Conservation (phyloP, 1,140 invertebrate genomes). For the Drosophila bocki region DNA sequence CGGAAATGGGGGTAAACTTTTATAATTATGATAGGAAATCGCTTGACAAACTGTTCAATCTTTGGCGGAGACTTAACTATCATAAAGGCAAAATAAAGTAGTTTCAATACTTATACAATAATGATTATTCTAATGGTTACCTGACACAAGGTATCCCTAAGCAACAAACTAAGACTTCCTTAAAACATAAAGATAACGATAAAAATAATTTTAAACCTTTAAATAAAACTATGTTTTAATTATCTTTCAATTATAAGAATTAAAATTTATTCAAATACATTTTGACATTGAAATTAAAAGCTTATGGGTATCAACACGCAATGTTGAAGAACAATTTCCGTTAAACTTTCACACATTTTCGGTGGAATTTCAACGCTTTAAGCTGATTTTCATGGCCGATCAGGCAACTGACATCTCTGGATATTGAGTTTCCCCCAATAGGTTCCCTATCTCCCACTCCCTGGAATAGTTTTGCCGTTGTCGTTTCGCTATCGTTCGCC, state of each 20-base stretch:
- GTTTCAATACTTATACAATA: background rate
- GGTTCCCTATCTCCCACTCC: conserved; percentile 12
- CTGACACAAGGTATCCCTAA: background rate
- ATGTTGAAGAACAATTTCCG: background rate
- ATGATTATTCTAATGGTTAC: background rate
- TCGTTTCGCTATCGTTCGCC: conserved; percentile 59
- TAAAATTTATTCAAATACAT: background rate
- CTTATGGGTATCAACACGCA: background rate
- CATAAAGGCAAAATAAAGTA: background rate
- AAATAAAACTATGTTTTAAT: too few relatives aligned
- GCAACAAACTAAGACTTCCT: background rate
- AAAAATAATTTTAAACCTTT: too few relatives aligned
- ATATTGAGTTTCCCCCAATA: conserved; percentile 13
- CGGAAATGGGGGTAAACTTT: conserved; percentile 24
- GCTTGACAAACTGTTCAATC: conserved; percentile 5
- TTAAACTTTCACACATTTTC: conserved; percentile 7
- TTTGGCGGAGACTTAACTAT: background rate
- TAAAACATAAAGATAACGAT: background rate
- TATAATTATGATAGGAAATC: conserved; percentile 12
- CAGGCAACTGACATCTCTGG: conserved; percentile 1
- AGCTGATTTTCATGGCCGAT: conserved; percentile 20
- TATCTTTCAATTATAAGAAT: background rate
- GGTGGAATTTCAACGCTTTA: conserved; percentile 11
- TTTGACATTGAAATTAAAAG: background rate
- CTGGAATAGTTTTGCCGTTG: conserved; percentile 27